These are phyloP conservation scores for Sarcophilus harrisii DNA, from an alignment of 2,797 vertebrate genomes.

Conservation along the genomic window DNA sequence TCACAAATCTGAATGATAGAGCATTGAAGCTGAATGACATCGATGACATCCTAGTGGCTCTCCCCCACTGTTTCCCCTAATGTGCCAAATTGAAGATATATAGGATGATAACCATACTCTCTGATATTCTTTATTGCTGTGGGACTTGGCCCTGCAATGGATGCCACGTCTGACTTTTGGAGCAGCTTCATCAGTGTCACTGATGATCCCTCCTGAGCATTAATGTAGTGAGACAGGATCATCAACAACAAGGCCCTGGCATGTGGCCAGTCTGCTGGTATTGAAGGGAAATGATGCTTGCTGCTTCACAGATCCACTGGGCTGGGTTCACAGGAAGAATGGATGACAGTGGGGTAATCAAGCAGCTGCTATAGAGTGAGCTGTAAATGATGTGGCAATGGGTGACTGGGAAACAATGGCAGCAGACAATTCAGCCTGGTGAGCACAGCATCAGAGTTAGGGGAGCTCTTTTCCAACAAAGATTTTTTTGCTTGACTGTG, in stretches of 20 bases:
- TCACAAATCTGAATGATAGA: background rate
- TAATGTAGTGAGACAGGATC: background rate
- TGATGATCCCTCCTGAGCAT: conserved; percentile 1
- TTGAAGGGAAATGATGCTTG: background rate
- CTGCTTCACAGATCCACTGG: background rate
- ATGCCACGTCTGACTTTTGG: background rate
- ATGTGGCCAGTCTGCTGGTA: background rate
- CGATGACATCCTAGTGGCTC: background rate
- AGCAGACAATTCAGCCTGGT: background rate
- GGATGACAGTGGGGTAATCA: background rate
- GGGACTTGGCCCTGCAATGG: conserved; percentile 10
- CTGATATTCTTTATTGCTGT: background rate
- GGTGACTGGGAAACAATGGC: background rate
- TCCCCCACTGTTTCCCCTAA: background rate
- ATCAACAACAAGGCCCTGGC: background rate
- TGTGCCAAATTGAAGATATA: background rate
- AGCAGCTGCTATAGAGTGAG: background rate
- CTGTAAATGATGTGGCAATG: background rate
- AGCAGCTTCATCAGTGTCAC: background rate
- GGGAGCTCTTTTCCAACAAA: background rate
- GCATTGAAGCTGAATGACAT: background rate
- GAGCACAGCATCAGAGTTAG: background rate
- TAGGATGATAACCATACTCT: background rate
- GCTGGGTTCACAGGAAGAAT: background rate
- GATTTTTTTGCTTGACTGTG: background rate